Percentiles rank a stretch among this genome's conserved stretches.
Conservation (phyloP, 2,797 vertebrate species). For the Craterocephalus amniculus region DNA sequence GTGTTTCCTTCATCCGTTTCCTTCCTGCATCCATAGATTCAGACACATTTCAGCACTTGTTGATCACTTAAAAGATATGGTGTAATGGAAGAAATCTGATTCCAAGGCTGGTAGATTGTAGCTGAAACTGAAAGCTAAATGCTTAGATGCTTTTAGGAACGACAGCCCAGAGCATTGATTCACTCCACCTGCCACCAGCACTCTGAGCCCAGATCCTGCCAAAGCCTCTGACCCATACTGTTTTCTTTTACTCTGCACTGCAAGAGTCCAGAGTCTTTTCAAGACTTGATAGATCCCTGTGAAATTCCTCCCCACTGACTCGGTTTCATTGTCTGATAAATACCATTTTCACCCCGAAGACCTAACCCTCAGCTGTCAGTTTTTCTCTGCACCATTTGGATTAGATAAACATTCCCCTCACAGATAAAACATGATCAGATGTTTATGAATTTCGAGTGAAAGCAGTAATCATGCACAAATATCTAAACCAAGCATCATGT, state of each 20-base stretch:
- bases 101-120: conserved; percentile 26
- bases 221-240: conserved; percentile 53
- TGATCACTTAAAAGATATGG: conserved; percentile 14
- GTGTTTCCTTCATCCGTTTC: background rate
- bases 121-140: conserved; percentile 18
- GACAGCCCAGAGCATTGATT: conserved; percentile 47
- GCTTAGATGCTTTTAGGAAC: conserved; percentile 32
- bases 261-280: conserved; percentile 47
- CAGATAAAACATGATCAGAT: conserved; percentile 36
- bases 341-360: conserved; percentile 33
- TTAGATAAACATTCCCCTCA: conserved; percentile 43
- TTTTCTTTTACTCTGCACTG: conserved; percentile 60
- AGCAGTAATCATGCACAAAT: conserved; percentile 7
- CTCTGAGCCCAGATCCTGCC: conserved; percentile 53
- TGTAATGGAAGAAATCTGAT: conserved; percentile 31
- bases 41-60: conserved; percentile 1
- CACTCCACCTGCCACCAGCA: conserved; percentile 56
- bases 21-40: background rate
- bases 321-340: conserved; percentile 62
- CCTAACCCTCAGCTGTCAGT: conserved; percentile 33
- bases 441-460: conserved; percentile 40
- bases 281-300: conserved; percentile 59
- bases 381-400: conserved; percentile 39
- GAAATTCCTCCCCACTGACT: conserved; percentile 57
- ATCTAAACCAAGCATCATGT: conserved; percentile 9